Percentiles rank a stretch among this genome's conserved stretches.
Evolutionary conservation across 2,113 vertebrate species (phyloP).

Genomic region (Grallaria varia): DNA sequence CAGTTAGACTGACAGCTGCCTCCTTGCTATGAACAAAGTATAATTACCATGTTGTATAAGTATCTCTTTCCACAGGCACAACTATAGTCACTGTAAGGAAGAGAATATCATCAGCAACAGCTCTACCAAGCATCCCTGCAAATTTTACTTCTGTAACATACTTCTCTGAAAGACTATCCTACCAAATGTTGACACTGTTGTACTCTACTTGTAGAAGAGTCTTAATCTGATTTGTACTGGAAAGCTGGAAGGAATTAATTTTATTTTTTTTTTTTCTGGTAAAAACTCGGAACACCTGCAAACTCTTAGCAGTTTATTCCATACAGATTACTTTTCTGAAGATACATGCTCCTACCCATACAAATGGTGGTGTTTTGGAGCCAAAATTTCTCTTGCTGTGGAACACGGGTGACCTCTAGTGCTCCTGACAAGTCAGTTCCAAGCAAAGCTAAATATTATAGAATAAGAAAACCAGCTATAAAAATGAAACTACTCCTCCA

Average conservation of each 20-base stretch:
- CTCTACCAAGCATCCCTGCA: background rate
- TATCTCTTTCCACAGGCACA: background rate
- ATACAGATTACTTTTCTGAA: background rate
- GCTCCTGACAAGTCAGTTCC: background rate
- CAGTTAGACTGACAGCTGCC: background rate
- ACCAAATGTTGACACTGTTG: background rate
- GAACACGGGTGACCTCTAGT: slow-evolving; percentile 60
- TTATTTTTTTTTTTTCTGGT: background rate
- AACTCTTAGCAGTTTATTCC: background rate
- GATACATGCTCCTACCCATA: background rate
- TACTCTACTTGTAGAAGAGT: background rate
- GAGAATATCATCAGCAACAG: background rate
- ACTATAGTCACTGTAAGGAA: background rate
- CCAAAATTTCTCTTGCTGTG: background rate
- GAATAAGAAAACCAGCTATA: background rate
- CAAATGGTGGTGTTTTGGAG: background rate
- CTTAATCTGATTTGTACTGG: background rate
- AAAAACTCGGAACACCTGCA: background rate
- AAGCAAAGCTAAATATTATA: background rate
- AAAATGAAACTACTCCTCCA: background rate
- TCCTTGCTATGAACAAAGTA: background rate
- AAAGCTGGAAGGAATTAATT: background rate
- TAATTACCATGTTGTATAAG: background rate
- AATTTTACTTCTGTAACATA: background rate
- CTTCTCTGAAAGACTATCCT: background rate